These are phyloP conservation scores for Eristalis intricaria DNA, from an alignment of 2,888 invertebrate genomes.

Conservation along the genomic window DNA sequence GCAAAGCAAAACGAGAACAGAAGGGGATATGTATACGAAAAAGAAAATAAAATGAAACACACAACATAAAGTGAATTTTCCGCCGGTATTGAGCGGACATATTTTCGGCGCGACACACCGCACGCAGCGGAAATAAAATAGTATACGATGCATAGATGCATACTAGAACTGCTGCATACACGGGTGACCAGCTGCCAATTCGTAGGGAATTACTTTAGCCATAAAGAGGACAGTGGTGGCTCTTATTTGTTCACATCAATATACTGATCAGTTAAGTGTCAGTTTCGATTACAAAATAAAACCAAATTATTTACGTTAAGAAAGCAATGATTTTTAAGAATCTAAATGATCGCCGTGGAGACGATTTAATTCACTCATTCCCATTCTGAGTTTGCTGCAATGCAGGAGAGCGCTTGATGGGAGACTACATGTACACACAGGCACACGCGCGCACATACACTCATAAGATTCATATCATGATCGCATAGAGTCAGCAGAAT, in stretches of 20 bases:
- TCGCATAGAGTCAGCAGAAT: not conserved
- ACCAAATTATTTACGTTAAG: not conserved
- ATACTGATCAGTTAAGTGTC: not conserved
- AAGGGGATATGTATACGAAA: not conserved
- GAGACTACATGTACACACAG: not conserved
- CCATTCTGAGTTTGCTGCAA: not conserved
- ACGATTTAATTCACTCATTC: not conserved
- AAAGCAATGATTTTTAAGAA: not conserved
- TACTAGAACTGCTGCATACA: not conserved
- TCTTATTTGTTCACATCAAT: slow-evolving; percentile 30
- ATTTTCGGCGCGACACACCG: slow-evolving; percentile 14
- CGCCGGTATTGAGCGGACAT: slow-evolving; percentile 4
- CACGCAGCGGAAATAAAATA: slow-evolving; percentile 59
- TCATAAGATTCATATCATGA: not conserved
- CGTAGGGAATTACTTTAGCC: slow-evolving; percentile 25
- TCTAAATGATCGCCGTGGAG: not conserved
- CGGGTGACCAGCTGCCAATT: slow-evolving; percentile 54
- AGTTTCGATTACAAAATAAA: not conserved
- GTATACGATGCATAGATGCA: slow-evolving; percentile 1
- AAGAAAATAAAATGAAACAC: not conserved
- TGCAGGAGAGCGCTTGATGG: not conserved
- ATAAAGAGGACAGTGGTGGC: slow-evolving; percentile 50
- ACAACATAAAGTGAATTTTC: slow-evolving; percentile 22
- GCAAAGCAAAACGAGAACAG: slow-evolving; percentile 53
- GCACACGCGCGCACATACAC: not conserved